Evolutionary conservation across 1,140 invertebrate genomes (phyloP), one percentile per base, ranked within the genome.

Genomic region (Conopomorpha cramerella): DNA sequence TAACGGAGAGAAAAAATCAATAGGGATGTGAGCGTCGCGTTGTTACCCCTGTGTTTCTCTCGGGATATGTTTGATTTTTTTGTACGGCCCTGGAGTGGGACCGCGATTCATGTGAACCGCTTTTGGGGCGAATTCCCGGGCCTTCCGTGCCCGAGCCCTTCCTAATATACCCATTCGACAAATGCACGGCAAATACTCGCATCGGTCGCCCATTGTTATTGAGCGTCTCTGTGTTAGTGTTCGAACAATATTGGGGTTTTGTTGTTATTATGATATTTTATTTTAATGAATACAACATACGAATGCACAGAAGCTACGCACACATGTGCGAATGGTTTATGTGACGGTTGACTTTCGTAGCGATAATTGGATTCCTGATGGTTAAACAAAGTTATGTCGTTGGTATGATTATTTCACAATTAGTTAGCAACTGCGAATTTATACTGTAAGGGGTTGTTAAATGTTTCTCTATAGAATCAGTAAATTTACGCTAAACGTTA

Each of bases 21-120:
- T 76, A 76, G 66, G 64, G 55, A 59, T 51, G 58, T 10, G 51
- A 65, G 65, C 64, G 66, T 67, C 66, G 71, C 66, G 64, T 60
- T 72, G 66, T 71, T 66, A 76, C 71, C 71, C 71, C 71, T 76
- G 71, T 76, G 67, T 73, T 76, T 76, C 71, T 71, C 64, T 71
- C 64, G 68, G 68, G 68, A 73, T 76, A 53, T 60, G 58, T 73
- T 67, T 66, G 65, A 67, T 76, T 76, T 76, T n/a, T 76, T 76
- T 76, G 60, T 73, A 56, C 55, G 46, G 55, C 58, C 53, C 62
- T 55, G 62, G 61, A 71, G 67, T 72, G 67, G 71, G 71, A 71
- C 68, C 63, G 43, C 55, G 60, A 58, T 64, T 70, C 71, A 76
- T 76, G 71, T 67, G 71, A 76, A 76, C 71, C 61, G 66, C 66